phyloP scores from a whole-genome alignment of 2,113 vertebrate genomes.

The Muscicapa adusta region DNA sequence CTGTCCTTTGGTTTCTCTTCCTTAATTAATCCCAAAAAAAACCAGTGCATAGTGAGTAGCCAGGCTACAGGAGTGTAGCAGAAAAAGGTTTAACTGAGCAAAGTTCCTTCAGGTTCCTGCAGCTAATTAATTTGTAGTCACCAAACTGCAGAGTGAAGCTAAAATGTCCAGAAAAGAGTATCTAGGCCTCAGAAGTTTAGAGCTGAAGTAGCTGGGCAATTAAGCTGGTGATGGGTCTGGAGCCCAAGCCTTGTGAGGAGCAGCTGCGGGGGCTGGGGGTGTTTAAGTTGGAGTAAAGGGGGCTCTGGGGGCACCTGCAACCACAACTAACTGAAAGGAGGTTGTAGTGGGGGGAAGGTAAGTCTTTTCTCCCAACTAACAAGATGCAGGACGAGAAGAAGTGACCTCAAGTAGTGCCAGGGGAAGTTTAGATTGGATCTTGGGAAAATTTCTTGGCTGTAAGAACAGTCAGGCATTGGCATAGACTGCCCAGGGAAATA shows the following conservation, averaged over 20 bases:
- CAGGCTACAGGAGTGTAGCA: not conserved
- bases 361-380: not conserved
- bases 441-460: not conserved
- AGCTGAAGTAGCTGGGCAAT: not conserved
- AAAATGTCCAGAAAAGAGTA: not conserved
- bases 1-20: not conserved
- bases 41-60: rapidly evolving
- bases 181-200: not conserved
- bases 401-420: not conserved
- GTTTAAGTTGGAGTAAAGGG: not conserved
- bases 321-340: not conserved
- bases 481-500: not conserved
- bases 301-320: not conserved
- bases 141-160: not conserved
- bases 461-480: not conserved
- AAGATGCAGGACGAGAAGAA: not conserved
- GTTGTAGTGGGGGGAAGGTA: too few species aligned
- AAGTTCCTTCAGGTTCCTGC: not conserved
- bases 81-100: not conserved
- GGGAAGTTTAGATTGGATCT: not conserved
- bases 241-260: not conserved
- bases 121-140: not conserved
- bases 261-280: rapidly evolving
- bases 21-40: not conserved
- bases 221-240: not conserved